Evolutionary conservation across 2,888 invertebrate genomes (phyloP), one percentile per base, ranked within the genome.

Genomic region (Pachliopta kotzebuea): DNA sequence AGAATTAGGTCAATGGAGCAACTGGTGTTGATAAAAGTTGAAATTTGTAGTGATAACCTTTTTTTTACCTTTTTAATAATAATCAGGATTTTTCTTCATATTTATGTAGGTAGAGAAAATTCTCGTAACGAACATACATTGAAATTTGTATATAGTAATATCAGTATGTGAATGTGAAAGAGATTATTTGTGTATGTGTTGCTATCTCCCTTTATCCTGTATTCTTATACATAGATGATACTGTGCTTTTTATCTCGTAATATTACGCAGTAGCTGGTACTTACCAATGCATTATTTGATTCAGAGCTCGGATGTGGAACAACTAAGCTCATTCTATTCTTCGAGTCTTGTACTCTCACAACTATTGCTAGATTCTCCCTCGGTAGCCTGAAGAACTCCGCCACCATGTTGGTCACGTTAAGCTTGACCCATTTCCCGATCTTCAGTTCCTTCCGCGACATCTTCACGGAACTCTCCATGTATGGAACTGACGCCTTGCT

Each of bases 351-450:
- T 71, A 93, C 94, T 83, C 95, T 95, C 71, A 97, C 93, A 24
- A 96, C 93, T 74, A 97, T 94, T 52, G 96, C 96, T 74, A 95
- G 93, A 79, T 95, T 96, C 74, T 95, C 94, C 64, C 94, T 90
- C 4, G 95, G 95, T 79, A 94, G 93, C 70, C 94, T 94, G 81
- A 96, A 94, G 95, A 96, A 97, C 73, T 95, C 95, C 57, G 94
- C 93, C 45, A 96, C 94, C 87, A 96, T 93, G 56, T 94, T 93
- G 55, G 95, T 94, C 9, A 97, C 92, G 75, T 97, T 96, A 59
- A 97, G 88, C 72, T 94, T 94, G 69, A 96, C 86, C 96, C 96
- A 97, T 58, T 93, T 93, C 6, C 95, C 95, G 2, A 84, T 76
- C 63, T 88, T 88, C 60, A 93, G 77, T 42, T 93, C 92, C 4